Evolutionary conservation across 2,113 vertebrate genomes (phyloP).

Genomic region (Equus quagga): DNA sequence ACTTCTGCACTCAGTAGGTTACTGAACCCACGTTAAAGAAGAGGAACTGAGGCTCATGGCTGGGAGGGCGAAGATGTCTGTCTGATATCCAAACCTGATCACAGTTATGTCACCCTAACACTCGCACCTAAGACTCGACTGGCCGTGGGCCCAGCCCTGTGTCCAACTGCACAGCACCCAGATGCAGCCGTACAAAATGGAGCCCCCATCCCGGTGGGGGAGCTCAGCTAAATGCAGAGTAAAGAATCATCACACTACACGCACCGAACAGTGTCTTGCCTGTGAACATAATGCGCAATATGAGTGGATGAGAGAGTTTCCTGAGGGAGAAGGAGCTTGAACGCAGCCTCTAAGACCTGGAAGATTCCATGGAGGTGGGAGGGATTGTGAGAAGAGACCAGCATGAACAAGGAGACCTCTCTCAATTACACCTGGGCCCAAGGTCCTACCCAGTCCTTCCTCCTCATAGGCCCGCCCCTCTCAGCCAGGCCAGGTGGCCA

Average conservation of each 20-base stretch:
- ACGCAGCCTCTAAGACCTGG: background rate
- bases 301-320: accelerated
- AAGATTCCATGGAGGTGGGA: accelerated
- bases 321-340: background rate
- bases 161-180: background rate
- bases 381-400: background rate
- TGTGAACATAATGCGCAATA: no score
- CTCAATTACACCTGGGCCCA: accelerated
- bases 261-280: no score
- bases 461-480: background rate
- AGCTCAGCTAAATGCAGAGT: background rate
- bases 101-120: background rate
- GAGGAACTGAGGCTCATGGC: background rate
- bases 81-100: background rate
- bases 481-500: background rate
- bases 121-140: no score
- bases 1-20: background rate
- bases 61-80: background rate
- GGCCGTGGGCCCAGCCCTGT: accelerated
- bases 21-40: background rate
- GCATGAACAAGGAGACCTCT: background rate
- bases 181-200: background rate
- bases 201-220: background rate
- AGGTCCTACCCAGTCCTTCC: background rate
- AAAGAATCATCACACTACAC: accelerated